Conservation (phyloP, 2,797 vertebrate genomes). For the Melopsittacus undulatus region DNA sequence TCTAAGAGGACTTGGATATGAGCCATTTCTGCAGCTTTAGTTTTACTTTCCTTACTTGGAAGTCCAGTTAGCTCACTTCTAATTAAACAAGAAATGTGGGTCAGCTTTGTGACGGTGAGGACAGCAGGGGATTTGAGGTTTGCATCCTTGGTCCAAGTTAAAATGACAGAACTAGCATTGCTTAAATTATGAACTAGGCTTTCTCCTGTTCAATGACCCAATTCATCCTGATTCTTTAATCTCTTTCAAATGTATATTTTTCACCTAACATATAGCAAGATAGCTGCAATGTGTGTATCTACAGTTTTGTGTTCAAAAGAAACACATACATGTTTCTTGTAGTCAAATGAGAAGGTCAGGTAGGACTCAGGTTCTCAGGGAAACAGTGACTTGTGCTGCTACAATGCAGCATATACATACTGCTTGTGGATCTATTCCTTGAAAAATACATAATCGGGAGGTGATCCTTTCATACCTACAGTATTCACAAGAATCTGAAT, state of each 20-base stretch:
- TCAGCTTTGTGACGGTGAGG: neutral
- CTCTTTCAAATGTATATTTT: neutral
- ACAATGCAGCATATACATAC: neutral
- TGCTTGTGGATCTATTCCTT: neutral
- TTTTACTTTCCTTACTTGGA: neutral
- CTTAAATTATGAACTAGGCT: neutral
- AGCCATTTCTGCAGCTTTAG: neutral
- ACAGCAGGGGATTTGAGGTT: neutral
- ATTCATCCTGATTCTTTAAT: neutral
- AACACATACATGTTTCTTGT: neutral
- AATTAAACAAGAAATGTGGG: conserved; percentile 7
- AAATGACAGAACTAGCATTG: neutral
- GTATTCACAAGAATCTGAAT: neutral
- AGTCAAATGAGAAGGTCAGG: neutral
- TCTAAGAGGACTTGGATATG: neutral
- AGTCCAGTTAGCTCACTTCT: neutral
- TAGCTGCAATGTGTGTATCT: neutral
- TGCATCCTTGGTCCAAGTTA: neutral
- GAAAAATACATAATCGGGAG: neutral
- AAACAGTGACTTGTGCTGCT: neutral
- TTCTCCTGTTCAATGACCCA: neutral
- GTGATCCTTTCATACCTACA: neutral
- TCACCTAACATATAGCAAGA: neutral
- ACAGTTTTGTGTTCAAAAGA: neutral
- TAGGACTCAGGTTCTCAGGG: neutral